Evolutionary conservation across 2,797 vertebrate genomes (phyloP), one percentile per base, ranked within the genome.

Genomic region (Nyctibius grandis): DNA sequence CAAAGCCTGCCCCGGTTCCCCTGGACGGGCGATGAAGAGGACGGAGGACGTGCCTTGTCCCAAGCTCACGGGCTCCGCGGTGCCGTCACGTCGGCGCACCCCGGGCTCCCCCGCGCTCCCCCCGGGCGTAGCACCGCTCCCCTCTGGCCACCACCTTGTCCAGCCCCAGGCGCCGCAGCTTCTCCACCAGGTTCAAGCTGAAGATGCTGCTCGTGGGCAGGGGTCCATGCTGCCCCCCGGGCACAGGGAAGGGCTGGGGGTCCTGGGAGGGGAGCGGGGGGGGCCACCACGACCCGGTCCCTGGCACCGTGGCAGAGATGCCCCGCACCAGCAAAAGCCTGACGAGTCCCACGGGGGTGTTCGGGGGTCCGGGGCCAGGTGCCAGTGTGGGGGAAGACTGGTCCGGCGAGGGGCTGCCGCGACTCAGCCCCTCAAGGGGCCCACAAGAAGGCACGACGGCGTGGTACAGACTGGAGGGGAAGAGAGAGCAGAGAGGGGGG

Each of bases 131-230:
- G 60, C 95, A 86, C 7, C 4, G 88, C 15, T 96, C 94, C 45
- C 98, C 98, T 92, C 98, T 95, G 60, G 98, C 98, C 81, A 98
- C 98, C 96, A 99, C 97, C 76, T 95, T 97, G 96, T 98, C 97
- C 95, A 99, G 85, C n/a, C 98, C 98, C 80, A 99, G 97, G 54
- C 92, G 94, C 89, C 87, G 97, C 75, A 99, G 97, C 96, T 99
- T 99, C 77, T 98, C 98, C 68, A 99, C 98, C 88, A 99, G 92
- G 96, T 99, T 98, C 95, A 98, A 89, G 93, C 98, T 98, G 91
- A 99, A 99, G 97, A 97, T 91, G 90, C 93, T 98, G 88, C 86
- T 96, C 51, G 26, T 40, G 60, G 45, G 26, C 0, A 8, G 5
- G 18, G 61, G 6, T 28, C 78, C 15, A 1, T 47, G 67, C 65